These are phyloP conservation scores for Pseudomyrmex flavicornis DNA, from an alignment of 1,140 invertebrate species.

Conservation along the genomic window DNA sequence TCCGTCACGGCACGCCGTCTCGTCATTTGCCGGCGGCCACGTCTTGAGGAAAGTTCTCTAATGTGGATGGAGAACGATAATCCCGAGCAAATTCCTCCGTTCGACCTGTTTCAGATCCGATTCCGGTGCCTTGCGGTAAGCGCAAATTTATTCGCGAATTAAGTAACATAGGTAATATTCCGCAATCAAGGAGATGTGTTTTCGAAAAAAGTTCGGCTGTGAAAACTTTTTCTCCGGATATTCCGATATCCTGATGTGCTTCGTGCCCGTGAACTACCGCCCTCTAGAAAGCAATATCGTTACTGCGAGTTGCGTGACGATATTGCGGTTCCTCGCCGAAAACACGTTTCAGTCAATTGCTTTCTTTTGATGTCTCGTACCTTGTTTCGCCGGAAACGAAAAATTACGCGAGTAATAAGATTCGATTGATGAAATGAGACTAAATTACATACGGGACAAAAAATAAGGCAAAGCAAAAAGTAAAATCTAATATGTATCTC, in stretches of 20 bases:
- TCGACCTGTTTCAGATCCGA: neutral
- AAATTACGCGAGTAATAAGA: neutral
- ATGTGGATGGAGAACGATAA: slow-evolving; percentile 57
- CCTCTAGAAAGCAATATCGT: slow-evolving; percentile 54
- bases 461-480: neutral
- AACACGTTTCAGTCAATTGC: neutral
- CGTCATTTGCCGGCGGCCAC: slow-evolving; percentile 40
- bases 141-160: slow-evolving; percentile 53
- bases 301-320: neutral
- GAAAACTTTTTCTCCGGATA: slow-evolving; percentile 18
- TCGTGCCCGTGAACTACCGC: slow-evolving; percentile 45
- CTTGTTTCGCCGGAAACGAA: neutral
- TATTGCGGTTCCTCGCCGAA: neutral
- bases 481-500: neutral
- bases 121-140: neutral
- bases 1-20: neutral
- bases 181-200: neutral
- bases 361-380: neutral
- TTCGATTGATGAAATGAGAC: neutral
- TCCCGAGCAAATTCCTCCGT: slow-evolving; percentile 29
- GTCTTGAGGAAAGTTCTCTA: slow-evolving; percentile 41
- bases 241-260: neutral
- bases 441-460: neutral
- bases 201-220: neutral
- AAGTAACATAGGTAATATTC: slow-evolving; percentile 27